Percentiles rank a stretch among this genome's conserved stretches.
These are phyloP conservation scores for Montipora cactus DNA, from an alignment of 64 coral and sea anemone species.

Conservation along the genomic window DNA sequence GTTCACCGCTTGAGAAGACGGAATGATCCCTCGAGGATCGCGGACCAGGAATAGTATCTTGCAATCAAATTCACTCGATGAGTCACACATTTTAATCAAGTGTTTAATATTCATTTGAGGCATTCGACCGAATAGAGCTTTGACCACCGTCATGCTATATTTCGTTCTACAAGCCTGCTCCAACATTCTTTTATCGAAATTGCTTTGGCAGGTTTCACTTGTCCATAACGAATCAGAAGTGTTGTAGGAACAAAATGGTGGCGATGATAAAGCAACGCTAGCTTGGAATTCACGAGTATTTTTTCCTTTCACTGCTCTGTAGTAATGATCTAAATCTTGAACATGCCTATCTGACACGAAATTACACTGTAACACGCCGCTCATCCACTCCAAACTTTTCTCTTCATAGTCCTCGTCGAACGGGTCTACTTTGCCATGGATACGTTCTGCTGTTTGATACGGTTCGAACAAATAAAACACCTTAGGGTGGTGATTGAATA, in stretches of 20 bases:
- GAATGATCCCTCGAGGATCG: constrained; percentile 19
- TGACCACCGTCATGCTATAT: constrained; percentile 21
- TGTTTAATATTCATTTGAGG: background rate
- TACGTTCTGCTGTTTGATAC: constrained; percentile 17
- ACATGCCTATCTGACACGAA: background rate
- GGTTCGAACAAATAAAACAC: constrained; percentile 40
- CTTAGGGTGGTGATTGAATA: constrained; percentile 17
- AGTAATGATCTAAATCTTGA: background rate
- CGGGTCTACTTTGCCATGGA: constrained; percentile 1
- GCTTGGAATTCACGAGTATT: background rate
- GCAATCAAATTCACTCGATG: constrained; percentile 17
- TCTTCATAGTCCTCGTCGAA: constrained; percentile 14
- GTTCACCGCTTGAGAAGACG: constrained; percentile 3
- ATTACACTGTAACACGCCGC: background rate
- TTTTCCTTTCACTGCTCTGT: background rate
- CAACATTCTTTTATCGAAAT: background rate
- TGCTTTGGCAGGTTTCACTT: background rate
- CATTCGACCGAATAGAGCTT: constrained; percentile 12
- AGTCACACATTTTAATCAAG: constrained; percentile 9
- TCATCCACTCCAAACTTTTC: constrained; percentile 39
- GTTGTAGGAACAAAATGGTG: background rate
- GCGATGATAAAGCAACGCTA: constrained; percentile 14
- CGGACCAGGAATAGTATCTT: constrained; percentile 9
- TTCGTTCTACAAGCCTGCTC: background rate
- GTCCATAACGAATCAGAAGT: background rate